Evolutionary conservation across 2,113 vertebrate species (phyloP), one percentile per base, ranked within the genome.

Genomic region (Nothobranchius furzeri): DNA sequence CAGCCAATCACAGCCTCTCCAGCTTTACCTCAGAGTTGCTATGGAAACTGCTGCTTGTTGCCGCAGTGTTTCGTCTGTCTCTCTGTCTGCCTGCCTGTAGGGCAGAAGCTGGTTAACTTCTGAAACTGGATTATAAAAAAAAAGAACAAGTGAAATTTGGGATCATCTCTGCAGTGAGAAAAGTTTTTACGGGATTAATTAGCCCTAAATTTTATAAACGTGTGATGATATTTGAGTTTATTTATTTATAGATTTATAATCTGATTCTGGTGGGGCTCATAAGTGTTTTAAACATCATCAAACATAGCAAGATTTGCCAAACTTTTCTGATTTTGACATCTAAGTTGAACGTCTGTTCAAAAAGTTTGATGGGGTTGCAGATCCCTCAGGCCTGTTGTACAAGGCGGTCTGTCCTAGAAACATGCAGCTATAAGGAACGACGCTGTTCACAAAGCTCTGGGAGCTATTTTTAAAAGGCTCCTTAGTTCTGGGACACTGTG

Each of bases 1-100:
- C 83, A 78, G 75, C 87, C 75, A 84, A 83, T 86, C 61, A 13
- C 75, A 73, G 64, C 74, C 66, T 64, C 75, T 71, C 70, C 43
- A 60, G 85, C 88, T 90, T 81, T 88, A 49, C 79, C 77, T 82
- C 80, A 75, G 85, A 84, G 88, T 92, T 91, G 75, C 90, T 81
- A 91, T 92, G 89, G 90, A 87, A 93, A 92, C 91, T 82, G 87
- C 86, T 81, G 73, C 84, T 85, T 57, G 67, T 82, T 85, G 85
- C 79, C 50, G 81, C 79, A 75, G 76, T 78, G 68, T 87, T 86
- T 73, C 42, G 60, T 80, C 75, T 58, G 56, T 85, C 74, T 85
- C 74, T 67, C 17, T 60, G 54, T 73, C 48, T 69, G 70, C 77
- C 53, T 60, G 69, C 81, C 68, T 67, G 42, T 24, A 59, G 53